These are phyloP conservation scores for Oopsacas minuta DNA, from an alignment of 37 sponge, comb jelly and placozoan species.

Conservation along the genomic window DNA sequence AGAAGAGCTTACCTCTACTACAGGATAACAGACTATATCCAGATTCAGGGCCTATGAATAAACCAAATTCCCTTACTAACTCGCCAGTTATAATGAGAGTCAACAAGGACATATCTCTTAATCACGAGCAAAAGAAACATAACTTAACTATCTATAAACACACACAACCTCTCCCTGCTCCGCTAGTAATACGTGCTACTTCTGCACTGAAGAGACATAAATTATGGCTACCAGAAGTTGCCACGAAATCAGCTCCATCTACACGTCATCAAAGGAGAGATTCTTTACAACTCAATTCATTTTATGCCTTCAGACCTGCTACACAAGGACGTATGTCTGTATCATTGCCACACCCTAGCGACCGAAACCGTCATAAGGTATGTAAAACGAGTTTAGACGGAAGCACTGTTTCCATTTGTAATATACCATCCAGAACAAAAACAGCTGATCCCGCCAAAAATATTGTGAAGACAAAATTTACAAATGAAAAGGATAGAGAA, in stretches of 20 bases:
- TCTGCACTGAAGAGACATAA: not conserved
- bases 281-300: not conserved
- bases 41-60: not conserved
- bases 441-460: not conserved
- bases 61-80: not conserved
- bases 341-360: not conserved
- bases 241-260: not conserved
- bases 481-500: not conserved
- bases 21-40: not conserved
- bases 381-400: not conserved
- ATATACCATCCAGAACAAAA: not conserved
- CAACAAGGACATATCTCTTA: not conserved
- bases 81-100: not conserved
- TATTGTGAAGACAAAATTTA: not conserved
- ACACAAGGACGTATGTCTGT: not conserved
- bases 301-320: not conserved
- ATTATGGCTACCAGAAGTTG: not conserved
- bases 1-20: conserved; percentile 4
- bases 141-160: not conserved
- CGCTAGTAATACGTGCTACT: not conserved
- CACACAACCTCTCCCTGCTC: not conserved
- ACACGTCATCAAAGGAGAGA: not conserved
- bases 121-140: not conserved
- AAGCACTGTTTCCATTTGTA: not conserved
- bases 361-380: not conserved